Evolutionary conservation across 1,140 invertebrate species (phyloP).

Genomic region (Calephelis virginiensis): DNA sequence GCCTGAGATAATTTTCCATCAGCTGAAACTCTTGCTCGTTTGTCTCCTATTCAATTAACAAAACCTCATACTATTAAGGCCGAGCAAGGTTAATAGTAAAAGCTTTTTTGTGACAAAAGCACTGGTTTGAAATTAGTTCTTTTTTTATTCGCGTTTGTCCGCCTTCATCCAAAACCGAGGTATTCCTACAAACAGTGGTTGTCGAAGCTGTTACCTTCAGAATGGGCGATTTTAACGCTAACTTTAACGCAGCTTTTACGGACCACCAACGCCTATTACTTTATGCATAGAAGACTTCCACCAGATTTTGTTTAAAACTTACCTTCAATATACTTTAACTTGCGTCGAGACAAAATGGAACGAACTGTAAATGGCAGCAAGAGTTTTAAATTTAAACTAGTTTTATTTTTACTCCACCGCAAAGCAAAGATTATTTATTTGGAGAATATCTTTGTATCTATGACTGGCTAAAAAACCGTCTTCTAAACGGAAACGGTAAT

Average conservation of each 20-base stretch:
- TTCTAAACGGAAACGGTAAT: no score
- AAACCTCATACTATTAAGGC: no score
- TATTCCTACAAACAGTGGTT: conserved; percentile 23
- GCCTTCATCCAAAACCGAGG: conserved; percentile 16
- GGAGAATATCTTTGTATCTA: no score
- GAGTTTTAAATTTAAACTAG: background rate
- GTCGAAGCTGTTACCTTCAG: conserved; percentile 43
- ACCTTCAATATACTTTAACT: conserved; percentile 10
- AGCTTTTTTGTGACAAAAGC: no score
- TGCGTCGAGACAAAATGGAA: conserved; percentile 27
- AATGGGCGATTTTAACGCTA: conserved; percentile 44
- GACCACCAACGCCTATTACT: conserved; percentile 35
- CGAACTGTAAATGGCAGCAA: conserved; percentile 26
- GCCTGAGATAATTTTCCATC: no score
- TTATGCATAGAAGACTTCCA: conserved; percentile 40
- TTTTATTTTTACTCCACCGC: no score
- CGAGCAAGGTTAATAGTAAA: no score
- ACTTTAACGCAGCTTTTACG: conserved; percentile 38
- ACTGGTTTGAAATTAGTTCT: background rate
- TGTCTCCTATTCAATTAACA: no score
- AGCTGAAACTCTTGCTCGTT: no score
- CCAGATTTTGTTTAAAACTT: conserved; percentile 34
- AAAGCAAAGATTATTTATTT: no score
- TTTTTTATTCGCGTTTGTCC: background rate
- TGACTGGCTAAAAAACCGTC: no score